phyloP scores from a whole-genome alignment of 2,797 vertebrate species.

The Notamacropus eugenii region DNA sequence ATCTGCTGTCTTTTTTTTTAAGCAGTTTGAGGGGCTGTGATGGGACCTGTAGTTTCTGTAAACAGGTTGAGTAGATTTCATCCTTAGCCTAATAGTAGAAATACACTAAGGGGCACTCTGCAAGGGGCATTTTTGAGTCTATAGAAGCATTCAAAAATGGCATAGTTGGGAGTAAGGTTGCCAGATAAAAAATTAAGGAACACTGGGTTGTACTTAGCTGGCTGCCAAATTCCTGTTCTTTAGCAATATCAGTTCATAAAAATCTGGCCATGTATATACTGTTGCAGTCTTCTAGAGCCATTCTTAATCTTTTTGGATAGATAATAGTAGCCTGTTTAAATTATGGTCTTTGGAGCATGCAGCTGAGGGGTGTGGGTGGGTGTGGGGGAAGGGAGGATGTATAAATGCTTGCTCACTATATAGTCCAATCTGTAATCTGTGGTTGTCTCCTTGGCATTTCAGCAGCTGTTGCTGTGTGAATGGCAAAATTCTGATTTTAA shows the following conservation, averaged over 20 bases:
- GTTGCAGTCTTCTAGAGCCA: conserved; percentile 22
- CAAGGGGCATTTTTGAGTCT: neutral
- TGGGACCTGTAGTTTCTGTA: neutral
- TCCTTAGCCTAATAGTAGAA: neutral
- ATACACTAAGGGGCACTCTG: neutral
- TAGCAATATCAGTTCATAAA: conserved; percentile 12
- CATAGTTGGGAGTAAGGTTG: neutral
- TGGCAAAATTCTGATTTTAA: conserved; percentile 30
- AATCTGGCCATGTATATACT: conserved; percentile 19
- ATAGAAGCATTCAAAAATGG: neutral
- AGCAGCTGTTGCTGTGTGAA: conserved; percentile 44
- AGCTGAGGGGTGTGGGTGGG: neutral
- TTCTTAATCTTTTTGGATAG: conserved; percentile 2
- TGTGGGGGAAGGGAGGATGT: neutral
- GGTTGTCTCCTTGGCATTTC: neutral
- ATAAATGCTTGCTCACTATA: neutral
- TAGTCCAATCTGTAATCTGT: conserved; percentile 5
- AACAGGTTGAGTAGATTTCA: neutral
- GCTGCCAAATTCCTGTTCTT: conserved; percentile 18
- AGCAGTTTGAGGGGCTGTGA: neutral
- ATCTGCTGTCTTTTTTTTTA: neutral
- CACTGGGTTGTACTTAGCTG: neutral
- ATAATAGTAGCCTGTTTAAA: neutral
- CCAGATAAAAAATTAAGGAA: neutral
- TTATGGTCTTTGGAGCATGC: neutral